Evolutionary conservation across 2,888 invertebrate genomes (phyloP).

Genomic region (Eupithecia subumbrata): DNA sequence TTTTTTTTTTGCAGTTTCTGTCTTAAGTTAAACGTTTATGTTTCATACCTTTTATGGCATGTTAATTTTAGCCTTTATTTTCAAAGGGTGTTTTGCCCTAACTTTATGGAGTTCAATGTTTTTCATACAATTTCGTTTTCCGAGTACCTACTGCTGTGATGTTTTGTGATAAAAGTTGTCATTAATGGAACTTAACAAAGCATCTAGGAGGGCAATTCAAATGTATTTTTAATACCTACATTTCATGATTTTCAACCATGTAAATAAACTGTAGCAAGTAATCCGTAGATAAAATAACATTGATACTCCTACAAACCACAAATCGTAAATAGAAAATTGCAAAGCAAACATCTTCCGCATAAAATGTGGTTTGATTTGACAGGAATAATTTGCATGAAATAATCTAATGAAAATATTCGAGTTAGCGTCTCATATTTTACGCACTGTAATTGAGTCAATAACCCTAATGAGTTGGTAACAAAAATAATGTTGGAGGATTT

Average conservation of each 20-base stretch:
- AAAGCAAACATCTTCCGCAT: conserved; percentile 38
- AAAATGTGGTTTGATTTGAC: conserved; percentile 50
- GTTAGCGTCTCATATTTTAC: conserved; percentile 72
- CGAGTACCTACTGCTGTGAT: too few relatives aligned
- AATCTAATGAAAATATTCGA: conserved; percentile 64
- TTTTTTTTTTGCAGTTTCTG: background rate
- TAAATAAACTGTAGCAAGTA: background rate
- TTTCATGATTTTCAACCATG: background rate
- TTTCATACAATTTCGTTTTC: background rate
- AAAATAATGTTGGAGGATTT: conserved; percentile 82
- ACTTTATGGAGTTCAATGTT: background rate
- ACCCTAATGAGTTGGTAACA: conserved; percentile 83
- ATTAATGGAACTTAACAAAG: background rate
- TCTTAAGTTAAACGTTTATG: background rate
- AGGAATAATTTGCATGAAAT: conserved; percentile 60
- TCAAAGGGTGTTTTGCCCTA: too few relatives aligned
- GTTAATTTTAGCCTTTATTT: too few relatives aligned
- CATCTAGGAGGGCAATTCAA: background rate
- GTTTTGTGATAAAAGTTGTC: background rate
- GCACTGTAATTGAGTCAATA: conserved; percentile 76
- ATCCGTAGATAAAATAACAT: background rate
- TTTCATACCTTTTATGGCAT: background rate
- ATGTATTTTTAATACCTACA: background rate
- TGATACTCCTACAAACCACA: background rate
- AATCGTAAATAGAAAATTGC: conserved; percentile 32